Conservation (phyloP, 2,888 invertebrate genomes). For the Heliconius charithonia region DNA sequence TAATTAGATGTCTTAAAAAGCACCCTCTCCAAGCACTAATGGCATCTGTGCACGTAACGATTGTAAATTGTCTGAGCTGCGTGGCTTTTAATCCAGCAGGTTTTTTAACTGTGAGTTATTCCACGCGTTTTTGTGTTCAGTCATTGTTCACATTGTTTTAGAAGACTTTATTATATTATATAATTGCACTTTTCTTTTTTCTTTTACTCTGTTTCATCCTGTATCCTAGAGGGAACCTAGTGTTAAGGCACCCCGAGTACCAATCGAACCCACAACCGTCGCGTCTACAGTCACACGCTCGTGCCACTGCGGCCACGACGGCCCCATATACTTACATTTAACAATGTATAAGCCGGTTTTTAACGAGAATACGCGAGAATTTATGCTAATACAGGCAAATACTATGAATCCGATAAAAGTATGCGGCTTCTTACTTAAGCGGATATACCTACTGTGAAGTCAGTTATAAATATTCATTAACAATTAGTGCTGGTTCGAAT, state of each 20-base stretch:
- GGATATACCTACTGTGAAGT: conserved; percentile 16
- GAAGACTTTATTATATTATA: neutral
- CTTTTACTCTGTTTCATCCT: too few relatives aligned
- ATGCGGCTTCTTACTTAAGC: conserved; percentile 34
- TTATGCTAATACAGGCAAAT: conserved; percentile 32
- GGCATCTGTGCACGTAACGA: conserved; percentile 23
- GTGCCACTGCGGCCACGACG: too few relatives aligned
- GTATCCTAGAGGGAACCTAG: too few relatives aligned
- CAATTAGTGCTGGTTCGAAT: neutral
- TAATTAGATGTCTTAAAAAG: conserved; percentile 4
- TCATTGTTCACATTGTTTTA: neutral
- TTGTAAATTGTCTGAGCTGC: conserved; percentile 24
- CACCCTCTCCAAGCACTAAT: conserved; percentile 11
- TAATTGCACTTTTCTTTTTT: too few relatives aligned
- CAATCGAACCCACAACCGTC: too few relatives aligned
- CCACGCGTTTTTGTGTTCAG: conserved; percentile 10
- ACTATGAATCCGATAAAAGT: conserved; percentile 38
- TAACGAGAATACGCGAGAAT: conserved; percentile 7
- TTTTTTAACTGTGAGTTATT: conserved; percentile 13
- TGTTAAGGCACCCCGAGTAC: too few relatives aligned
- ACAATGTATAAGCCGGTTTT: conserved; percentile 7
- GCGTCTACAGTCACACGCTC: too few relatives aligned
- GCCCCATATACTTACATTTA: neutral
- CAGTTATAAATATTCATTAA: conserved; percentile 6
- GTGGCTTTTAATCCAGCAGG: conserved; percentile 10